Conservation (phyloP, 2,113 vertebrate genomes). For the Meriones unguiculatus region DNA sequence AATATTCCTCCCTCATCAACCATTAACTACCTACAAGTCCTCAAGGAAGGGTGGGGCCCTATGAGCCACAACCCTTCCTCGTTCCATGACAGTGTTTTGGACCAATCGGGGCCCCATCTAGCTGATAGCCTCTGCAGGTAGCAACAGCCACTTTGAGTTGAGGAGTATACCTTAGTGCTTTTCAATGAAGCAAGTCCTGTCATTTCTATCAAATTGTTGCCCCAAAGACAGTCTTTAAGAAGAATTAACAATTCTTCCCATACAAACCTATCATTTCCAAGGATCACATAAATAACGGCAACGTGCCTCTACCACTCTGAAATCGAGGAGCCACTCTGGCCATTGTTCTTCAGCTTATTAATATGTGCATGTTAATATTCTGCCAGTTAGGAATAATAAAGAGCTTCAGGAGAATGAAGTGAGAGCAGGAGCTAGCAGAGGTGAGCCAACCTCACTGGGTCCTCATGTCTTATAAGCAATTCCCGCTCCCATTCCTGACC, state of each 20-base stretch:
- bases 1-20: background rate
- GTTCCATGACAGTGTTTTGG: background rate
- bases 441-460: background rate
- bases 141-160: background rate
- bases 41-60: background rate
- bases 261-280: slow-evolving; percentile 39
- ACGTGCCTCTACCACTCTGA: background rate
- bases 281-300: slow-evolving; percentile 6
- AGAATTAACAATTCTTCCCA: background rate
- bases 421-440: slow-evolving; percentile 1
- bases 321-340: background rate
- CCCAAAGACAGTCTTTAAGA: background rate
- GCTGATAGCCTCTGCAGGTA: background rate
- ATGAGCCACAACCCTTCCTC: background rate
- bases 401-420: slow-evolving; percentile 11
- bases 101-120: background rate
- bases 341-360: background rate
- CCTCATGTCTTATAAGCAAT: background rate
- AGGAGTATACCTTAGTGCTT: background rate
- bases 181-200: slow-evolving; percentile 13
- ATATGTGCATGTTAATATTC: background rate
- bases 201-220: background rate
- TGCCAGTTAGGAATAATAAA: background rate
- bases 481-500: background rate
- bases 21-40: too few relatives aligned